phyloP scores from a whole-genome alignment of 2,888 invertebrate species.

The Lepetodrilus schrolli region DNA sequence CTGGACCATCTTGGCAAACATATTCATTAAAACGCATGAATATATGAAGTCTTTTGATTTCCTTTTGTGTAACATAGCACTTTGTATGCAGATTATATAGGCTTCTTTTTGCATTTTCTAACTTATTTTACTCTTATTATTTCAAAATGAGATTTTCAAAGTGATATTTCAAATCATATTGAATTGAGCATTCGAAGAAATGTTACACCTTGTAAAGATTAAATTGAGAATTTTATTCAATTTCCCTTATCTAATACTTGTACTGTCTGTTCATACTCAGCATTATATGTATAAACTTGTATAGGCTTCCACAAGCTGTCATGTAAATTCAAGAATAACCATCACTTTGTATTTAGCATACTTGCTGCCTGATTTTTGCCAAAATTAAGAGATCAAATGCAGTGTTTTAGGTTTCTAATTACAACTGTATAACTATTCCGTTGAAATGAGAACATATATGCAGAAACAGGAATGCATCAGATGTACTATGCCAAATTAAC shows the following conservation, averaged over 20 bases:
- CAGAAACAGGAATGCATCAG: not conserved
- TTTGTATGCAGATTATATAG: conserved; percentile 21
- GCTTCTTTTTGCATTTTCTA: conserved; percentile 17
- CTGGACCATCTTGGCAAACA: conserved; percentile 20
- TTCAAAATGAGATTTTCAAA: conserved; percentile 8
- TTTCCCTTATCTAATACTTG: not conserved
- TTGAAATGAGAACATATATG: not conserved
- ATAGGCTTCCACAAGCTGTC: not conserved
- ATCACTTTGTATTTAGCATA: not conserved
- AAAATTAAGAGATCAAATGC: not conserved
- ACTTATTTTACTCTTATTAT: conserved; percentile 16
- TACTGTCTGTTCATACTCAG: not conserved
- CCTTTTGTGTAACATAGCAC: conserved; percentile 19
- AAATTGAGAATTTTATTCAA: not conserved
- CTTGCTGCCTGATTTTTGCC: not conserved
- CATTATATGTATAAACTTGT: not conserved
- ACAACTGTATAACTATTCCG: not conserved
- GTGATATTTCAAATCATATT: not conserved
- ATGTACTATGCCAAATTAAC: not conserved
- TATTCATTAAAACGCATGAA: conserved; percentile 6
- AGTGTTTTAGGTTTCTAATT: not conserved
- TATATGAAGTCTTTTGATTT: conserved; percentile 19
- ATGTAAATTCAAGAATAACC: not conserved
- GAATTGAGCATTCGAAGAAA: not conserved
- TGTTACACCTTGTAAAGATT: no score